Evolutionary conservation across 2,888 invertebrate species (phyloP), one percentile per base, ranked within the genome.

Genomic region (Microctonus hyperodae): DNA sequence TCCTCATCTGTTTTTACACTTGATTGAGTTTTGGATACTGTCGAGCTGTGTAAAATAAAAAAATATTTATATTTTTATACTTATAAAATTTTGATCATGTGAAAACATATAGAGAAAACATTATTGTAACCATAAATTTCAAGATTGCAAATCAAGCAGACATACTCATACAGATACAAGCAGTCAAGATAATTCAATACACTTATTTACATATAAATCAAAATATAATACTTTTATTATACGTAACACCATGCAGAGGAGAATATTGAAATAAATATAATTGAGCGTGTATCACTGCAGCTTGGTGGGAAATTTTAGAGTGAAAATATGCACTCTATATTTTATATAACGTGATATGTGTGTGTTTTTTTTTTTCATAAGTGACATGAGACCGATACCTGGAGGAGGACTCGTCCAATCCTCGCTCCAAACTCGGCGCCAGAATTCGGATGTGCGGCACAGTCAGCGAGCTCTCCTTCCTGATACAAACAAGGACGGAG

Each of bases 371-470:
- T 50, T 48, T 64, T 65, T 48, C 59, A 67, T 53, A 48, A 48
- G 56, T 59, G 48, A 44, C 33, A 51, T 57, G 51, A 65, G 68
- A 63, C 75, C 64, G 74, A 68, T 85, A 84, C 81, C 83, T 79
- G 76, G 80, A 81, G 78, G 87, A 83, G 77, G 83, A 84, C 75
- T 76, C 75, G 85, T 92, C 92, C 86, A 92, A 88, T 79, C 92
- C 92, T 80, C 91, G 88, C 87, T 93, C 93, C 88, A 92, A 87
- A 85, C 92, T 92, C 78, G 93, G 91, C 83, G 92, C 92, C 88
- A 92, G 87, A 80, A 93, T 91, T 81, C 92, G 91, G 82, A 93
- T 93, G 88, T 92, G 92, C 74, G 93, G 93, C 76, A 92, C 89
- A 85, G 90, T 88, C 88, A 91, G 88, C 84, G 90, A 88, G 87